phyloP scores from a whole-genome alignment of 2,888 invertebrate genomes.

The Capitulum mitella region DNA sequence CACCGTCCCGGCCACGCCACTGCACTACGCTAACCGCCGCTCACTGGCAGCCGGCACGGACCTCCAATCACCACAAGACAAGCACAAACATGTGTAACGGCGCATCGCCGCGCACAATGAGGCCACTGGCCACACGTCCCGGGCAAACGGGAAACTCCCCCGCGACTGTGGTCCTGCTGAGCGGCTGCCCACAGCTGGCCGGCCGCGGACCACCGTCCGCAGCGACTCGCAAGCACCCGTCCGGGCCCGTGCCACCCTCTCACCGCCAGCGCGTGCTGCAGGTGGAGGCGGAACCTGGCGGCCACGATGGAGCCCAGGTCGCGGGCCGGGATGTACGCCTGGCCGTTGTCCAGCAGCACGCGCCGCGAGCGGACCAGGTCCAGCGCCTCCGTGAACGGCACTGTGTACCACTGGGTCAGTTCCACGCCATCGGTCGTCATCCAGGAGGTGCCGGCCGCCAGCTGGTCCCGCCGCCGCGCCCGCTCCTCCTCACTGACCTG shows the following conservation, averaged over 20 bases:
- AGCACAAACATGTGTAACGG: too few species aligned
- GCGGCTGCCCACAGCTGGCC: too few species aligned
- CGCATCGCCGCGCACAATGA: too few species aligned
- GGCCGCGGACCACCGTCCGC: too few species aligned
- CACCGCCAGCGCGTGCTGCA: constrained; percentile 57
- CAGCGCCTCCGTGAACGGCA: constrained; percentile 75
- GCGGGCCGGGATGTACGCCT: constrained; percentile 74
- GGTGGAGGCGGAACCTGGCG: constrained; percentile 61
- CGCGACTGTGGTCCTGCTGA: too few species aligned
- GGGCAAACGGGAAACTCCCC: too few species aligned
- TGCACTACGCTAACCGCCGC: too few species aligned
- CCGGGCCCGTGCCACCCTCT: not conserved
- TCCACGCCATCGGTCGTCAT: not conserved
- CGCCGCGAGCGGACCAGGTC: constrained; percentile 71
- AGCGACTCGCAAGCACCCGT: not conserved
- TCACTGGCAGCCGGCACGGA: not conserved
- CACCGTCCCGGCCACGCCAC: too few species aligned
- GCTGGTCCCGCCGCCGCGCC: not conserved
- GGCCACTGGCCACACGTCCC: too few species aligned
- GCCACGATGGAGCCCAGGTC: constrained; percentile 79
- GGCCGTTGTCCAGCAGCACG: constrained; percentile 71
- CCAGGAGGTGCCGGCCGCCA: not conserved
- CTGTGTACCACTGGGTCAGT: constrained; percentile 42
- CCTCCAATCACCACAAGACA: constrained; percentile 1
- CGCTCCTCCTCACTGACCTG: not conserved